phyloP scores from a whole-genome alignment of 2,888 invertebrate species.

The Drosophila borealis region DNA sequence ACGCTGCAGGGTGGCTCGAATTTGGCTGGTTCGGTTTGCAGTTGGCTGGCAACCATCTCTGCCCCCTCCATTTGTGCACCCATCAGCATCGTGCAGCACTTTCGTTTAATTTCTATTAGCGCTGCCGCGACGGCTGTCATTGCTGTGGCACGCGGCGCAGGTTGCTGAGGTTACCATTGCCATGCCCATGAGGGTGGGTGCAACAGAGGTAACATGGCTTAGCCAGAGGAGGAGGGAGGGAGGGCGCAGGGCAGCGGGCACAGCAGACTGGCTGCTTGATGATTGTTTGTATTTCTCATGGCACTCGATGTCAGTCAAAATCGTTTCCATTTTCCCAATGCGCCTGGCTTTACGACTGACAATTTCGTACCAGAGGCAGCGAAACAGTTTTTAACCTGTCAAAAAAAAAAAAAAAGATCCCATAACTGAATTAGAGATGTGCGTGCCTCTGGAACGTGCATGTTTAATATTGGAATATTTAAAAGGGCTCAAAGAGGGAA shows the following conservation, averaged over 20 bases:
- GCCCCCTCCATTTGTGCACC: slow-evolving; percentile 3
- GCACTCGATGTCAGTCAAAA: slow-evolving; percentile 79
- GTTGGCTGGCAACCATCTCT: slow-evolving; percentile 22
- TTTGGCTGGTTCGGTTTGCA: slow-evolving; percentile 15
- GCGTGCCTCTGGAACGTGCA: not conserved
- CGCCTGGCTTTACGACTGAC: slow-evolving; percentile 21
- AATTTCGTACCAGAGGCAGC: slow-evolving; percentile 16
- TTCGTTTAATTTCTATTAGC: slow-evolving; percentile 81
- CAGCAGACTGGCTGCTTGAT: slow-evolving; percentile 35
- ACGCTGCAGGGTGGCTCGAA: slow-evolving; percentile 35
- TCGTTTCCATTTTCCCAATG: slow-evolving; percentile 47
- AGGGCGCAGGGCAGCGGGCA: slow-evolving; percentile 4
- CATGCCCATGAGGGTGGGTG: slow-evolving; percentile 14
- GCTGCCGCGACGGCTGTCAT: slow-evolving; percentile 62
- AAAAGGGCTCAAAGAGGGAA: not conserved
- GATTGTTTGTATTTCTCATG: slow-evolving; percentile 79
- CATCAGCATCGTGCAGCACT: slow-evolving; percentile 51
- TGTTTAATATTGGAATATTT: not conserved
- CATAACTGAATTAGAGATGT: slow-evolving; percentile 10
- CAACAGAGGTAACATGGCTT: not conserved
- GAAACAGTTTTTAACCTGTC: slow-evolving; percentile 14
- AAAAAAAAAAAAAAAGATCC: not conserved
- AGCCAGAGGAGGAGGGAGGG: not conserved
- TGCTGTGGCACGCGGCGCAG: slow-evolving; percentile 76
- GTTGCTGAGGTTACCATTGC: slow-evolving; percentile 71